Conservation (phyloP, 2,113 vertebrate genomes). For the Peucedramus taeniatus region DNA sequence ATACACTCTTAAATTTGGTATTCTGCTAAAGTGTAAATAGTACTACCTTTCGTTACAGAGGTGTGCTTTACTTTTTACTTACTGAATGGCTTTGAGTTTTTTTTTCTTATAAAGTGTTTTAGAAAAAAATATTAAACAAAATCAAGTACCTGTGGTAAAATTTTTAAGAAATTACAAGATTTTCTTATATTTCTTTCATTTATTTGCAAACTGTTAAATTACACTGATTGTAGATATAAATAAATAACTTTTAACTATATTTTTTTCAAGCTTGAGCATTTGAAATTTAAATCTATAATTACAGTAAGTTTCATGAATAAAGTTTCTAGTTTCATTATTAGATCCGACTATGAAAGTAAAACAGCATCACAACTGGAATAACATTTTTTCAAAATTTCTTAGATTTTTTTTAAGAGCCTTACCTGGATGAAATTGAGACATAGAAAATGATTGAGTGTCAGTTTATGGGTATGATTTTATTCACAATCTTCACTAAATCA, state of each 20-base stretch:
- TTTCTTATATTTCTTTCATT: background rate
- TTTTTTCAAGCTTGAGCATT: background rate
- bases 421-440: background rate
- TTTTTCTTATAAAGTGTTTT: background rate
- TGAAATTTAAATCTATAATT: background rate
- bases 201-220: background rate
- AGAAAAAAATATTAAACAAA: background rate
- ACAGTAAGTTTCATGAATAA: background rate
- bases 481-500: background rate
- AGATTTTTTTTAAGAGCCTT: background rate
- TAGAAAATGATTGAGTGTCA: background rate
- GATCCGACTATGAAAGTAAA: background rate
- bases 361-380: background rate
- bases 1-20: no score
- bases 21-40: background rate
- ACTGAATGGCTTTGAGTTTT: background rate
- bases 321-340: background rate
- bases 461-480: background rate
- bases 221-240: background rate
- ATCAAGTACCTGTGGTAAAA: background rate
- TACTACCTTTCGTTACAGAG: background rate
- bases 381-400: background rate
- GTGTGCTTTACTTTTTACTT: background rate
- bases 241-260: background rate
- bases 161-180: background rate